phyloP scores from a whole-genome alignment of 2,113 vertebrate species.

The Mirounga angustirostris region DNA sequence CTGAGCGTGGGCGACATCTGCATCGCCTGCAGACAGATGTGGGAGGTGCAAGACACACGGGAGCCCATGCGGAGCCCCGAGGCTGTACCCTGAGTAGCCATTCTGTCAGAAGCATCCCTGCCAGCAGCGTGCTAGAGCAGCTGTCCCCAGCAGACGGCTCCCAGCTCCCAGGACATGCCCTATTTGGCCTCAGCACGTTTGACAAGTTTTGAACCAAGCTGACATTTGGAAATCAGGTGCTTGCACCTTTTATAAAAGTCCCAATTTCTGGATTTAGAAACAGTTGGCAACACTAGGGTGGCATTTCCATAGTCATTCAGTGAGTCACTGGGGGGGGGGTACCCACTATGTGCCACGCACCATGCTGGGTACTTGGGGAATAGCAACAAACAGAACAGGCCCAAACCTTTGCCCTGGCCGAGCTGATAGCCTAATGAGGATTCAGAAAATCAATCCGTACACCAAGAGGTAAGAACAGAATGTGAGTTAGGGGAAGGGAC shows the following conservation, averaged over 20 bases:
- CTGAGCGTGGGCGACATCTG: background rate
- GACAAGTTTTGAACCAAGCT: background rate
- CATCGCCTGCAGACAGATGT: background rate
- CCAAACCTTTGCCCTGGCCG: background rate
- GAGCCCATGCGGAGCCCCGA: fast-evolving
- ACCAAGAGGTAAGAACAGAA: background rate
- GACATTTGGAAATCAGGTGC: background rate
- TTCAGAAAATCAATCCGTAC: too few species aligned
- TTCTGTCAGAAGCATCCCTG: background rate
- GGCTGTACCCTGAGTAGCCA: background rate
- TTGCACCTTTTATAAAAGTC: background rate
- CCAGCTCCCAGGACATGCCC: background rate
- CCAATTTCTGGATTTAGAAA: background rate
- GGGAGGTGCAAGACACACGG: background rate
- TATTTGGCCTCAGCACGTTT: background rate
- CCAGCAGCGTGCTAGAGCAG: background rate
- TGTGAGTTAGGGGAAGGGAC: background rate
- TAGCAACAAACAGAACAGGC: too few species aligned
- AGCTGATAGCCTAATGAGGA: fast-evolving
- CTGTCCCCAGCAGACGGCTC: fast-evolving
- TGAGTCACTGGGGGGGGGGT: background rate
- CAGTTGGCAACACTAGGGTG: background rate
- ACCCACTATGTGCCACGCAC: background rate
- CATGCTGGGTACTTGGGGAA: background rate
- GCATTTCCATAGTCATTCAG: background rate